These are phyloP conservation scores for Actinia equina DNA, from an alignment of 64 coral and sea anemone species.

Conservation along the genomic window DNA sequence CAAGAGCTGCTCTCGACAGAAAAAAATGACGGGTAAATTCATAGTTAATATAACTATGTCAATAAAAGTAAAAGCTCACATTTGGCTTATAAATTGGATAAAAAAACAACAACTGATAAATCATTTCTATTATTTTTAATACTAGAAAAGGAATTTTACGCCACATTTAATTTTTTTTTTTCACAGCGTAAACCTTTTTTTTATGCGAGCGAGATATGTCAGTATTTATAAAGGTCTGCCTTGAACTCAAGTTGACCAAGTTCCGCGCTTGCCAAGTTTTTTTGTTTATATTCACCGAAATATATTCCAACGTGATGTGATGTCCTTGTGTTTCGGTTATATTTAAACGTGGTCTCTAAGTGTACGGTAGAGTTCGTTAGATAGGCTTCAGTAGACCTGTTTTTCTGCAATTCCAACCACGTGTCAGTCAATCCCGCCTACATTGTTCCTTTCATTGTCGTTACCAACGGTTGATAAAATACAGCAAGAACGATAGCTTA, in stretches of 20 bases:
- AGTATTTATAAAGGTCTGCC: too few species aligned
- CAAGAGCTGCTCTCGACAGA: neutral
- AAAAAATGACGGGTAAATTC: neutral
- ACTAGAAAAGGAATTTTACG: neutral
- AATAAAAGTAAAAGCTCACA: neutral
- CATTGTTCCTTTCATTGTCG: neutral
- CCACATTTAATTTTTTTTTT: neutral
- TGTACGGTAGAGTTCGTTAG: neutral
- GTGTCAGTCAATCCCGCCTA: neutral
- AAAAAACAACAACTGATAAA: neutral
- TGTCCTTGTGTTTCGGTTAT: neutral
- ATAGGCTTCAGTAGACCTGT: neutral
- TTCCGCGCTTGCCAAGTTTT: neutral
- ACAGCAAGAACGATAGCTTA: neutral
- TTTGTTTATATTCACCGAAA: neutral
- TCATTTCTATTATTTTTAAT: neutral
- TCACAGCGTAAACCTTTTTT: neutral
- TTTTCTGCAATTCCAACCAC: neutral
- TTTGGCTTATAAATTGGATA: neutral
- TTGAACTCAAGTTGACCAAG: neutral
- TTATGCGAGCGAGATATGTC: neutral
- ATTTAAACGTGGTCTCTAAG: neutral
- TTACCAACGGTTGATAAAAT: neutral
- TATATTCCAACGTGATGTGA: neutral
- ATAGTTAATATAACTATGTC: neutral